These are phyloP conservation scores for Phymastichus coffea DNA, from an alignment of 1,140 invertebrate species.

Conservation along the genomic window DNA sequence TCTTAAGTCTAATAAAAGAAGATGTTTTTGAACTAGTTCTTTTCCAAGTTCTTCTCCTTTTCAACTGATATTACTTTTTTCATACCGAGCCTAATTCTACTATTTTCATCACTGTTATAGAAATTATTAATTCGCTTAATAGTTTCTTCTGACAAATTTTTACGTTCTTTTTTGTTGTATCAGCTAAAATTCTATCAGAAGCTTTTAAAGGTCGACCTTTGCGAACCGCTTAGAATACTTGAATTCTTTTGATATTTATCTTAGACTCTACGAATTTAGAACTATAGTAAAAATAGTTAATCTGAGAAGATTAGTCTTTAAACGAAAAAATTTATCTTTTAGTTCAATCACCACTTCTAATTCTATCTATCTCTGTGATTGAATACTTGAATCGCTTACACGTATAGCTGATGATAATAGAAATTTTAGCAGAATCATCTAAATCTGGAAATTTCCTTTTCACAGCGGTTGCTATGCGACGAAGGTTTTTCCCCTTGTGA, in stretches of 20 bases:
- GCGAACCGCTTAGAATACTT: neutral
- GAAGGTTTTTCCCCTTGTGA: too few species aligned
- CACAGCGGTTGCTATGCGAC: too few species aligned
- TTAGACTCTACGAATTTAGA: conserved; percentile 2
- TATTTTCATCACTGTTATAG: conserved; percentile 1
- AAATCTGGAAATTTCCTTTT: too few species aligned
- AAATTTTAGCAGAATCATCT: too few species aligned
- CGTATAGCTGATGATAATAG: too few species aligned
- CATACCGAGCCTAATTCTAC: neutral
- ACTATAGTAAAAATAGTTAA: conserved; percentile 7
- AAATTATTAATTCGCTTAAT: too few species aligned
- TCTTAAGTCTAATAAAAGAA: neutral
- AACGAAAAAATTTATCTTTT: too few species aligned
- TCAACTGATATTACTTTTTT: neutral
- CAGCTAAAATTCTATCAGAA: neutral
- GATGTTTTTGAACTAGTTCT: neutral
- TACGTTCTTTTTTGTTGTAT: neutral
- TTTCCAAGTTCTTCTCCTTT: neutral
- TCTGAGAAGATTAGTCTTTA: conserved; percentile 8
- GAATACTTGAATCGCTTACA: too few species aligned
- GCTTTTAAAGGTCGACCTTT: conserved; percentile 2
- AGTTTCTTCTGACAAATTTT: neutral
- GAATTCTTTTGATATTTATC: conserved; percentile 5
- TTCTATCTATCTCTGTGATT: too few species aligned
- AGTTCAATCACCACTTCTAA: too few species aligned